A percentile compares a stretch with the other conserved stretches of the same genome.
Evolutionary conservation across 2,113 vertebrate species (phyloP).

Genomic region (Hippopotamus amphibius): DNA sequence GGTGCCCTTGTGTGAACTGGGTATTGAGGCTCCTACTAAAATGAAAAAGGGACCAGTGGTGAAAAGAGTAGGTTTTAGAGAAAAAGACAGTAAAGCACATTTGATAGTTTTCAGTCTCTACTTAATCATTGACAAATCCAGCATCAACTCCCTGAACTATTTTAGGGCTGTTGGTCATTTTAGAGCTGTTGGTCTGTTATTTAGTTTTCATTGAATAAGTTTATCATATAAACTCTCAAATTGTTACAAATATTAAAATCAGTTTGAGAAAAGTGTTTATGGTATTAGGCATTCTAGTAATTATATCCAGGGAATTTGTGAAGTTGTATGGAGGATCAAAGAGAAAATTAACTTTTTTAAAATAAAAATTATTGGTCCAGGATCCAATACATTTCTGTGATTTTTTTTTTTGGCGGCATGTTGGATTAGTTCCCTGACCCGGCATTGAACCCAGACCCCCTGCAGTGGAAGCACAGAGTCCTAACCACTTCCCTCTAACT

Average conservation of each 20-base stretch:
- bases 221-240: not conserved
- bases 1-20: too few species aligned
- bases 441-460: not conserved
- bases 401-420: not conserved
- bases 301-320: not conserved
- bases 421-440: not conserved
- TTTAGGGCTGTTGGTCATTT: not conserved
- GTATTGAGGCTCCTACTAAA: not conserved
- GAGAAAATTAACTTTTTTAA: not conserved
- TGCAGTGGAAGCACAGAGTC: not conserved
- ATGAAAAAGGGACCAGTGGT: not conserved
- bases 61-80: not conserved
- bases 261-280: slow-evolving; percentile 1
- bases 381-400: not conserved
- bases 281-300: not conserved
- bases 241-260: not conserved
- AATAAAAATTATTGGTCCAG: not conserved
- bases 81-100: not conserved
- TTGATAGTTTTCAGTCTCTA: not conserved
- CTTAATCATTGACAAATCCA: not conserved
- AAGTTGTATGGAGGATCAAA: not conserved
- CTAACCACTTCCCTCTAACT: not conserved
- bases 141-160: not conserved
- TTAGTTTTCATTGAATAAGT: not conserved
- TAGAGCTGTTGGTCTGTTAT: not conserved